A percentile compares a stretch with the other conserved stretches of the same genome.
Conservation (phyloP, 2,113 vertebrate genomes). For the Cariama cristata region DNA sequence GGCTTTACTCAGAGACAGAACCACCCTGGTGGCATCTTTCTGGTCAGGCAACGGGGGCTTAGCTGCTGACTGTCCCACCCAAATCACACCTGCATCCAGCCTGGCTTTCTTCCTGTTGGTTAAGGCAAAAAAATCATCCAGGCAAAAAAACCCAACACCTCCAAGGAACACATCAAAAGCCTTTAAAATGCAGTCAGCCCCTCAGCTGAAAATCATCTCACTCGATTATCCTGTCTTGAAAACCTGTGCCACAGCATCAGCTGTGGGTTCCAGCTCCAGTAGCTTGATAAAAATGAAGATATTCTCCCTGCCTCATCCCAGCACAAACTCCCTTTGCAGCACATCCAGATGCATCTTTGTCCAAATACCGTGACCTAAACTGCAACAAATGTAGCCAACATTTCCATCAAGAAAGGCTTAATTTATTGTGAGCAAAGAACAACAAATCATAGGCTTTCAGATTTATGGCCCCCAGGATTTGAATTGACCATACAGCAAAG, state of each 20-base stretch:
- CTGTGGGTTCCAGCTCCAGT: not conserved
- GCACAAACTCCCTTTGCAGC: not conserved
- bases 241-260: not conserved
- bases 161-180: not conserved
- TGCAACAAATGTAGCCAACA: slow-evolving; percentile 32
- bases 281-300: not conserved
- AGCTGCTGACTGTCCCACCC: not conserved
- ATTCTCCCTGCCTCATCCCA: not conserved
- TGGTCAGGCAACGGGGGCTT: not conserved
- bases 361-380: slow-evolving; percentile 61
- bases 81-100: not conserved
- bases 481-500: slow-evolving; percentile 74
- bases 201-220: not conserved
- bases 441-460: slow-evolving; percentile 76
- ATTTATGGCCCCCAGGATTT: slow-evolving; percentile 85
- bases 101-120: not conserved
- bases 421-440: slow-evolving; percentile 75
- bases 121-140: not conserved
- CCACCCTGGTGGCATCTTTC: not conserved
- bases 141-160: not conserved
- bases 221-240: not conserved
- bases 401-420: slow-evolving; percentile 69
- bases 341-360: not conserved
- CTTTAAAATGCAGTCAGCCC: not conserved
- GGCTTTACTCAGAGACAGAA: not conserved